phyloP scores from a whole-genome alignment of 2,113 vertebrate species.

The Microcebus ravelobensis region DNA sequence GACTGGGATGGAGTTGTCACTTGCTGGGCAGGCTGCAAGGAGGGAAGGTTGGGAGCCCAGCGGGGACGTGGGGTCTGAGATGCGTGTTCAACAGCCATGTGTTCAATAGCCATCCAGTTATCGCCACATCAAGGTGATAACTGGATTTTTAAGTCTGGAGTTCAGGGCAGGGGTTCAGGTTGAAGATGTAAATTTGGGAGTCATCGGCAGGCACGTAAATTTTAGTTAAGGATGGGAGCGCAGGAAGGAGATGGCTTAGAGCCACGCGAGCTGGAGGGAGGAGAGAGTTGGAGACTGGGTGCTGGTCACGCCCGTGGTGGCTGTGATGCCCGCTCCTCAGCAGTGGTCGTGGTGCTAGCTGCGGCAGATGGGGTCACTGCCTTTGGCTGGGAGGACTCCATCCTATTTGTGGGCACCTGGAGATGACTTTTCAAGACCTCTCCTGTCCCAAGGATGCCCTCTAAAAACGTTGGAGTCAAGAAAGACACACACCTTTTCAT shows the following conservation, averaged over 20 bases:
- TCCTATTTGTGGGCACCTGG: background rate
- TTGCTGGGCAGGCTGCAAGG: rapidly evolving
- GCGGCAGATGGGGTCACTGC: background rate
- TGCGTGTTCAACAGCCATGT: too few relatives aligned
- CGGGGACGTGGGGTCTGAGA: background rate
- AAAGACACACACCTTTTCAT: background rate
- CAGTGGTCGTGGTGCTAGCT: rapidly evolving
- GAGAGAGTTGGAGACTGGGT: background rate
- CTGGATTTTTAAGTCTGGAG: background rate
- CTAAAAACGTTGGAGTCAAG: background rate
- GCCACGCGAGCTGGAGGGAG: background rate
- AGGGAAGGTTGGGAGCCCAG: too few relatives aligned
- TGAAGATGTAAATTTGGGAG: too few relatives aligned
- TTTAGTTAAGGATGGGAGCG: background rate
- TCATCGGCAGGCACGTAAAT: rapidly evolving
- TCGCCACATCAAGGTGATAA: rapidly evolving
- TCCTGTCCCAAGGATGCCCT: background rate
- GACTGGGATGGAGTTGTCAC: background rate
- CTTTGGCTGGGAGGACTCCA: background rate
- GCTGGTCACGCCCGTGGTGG: rapidly evolving
- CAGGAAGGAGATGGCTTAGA: background rate
- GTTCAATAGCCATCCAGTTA: too few relatives aligned
- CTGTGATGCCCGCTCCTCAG: background rate
- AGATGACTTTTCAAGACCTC: background rate
- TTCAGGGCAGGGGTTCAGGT: background rate